Evolutionary conservation across 2,888 invertebrate genomes (phyloP).

Genomic region (Andrena marginata): DNA sequence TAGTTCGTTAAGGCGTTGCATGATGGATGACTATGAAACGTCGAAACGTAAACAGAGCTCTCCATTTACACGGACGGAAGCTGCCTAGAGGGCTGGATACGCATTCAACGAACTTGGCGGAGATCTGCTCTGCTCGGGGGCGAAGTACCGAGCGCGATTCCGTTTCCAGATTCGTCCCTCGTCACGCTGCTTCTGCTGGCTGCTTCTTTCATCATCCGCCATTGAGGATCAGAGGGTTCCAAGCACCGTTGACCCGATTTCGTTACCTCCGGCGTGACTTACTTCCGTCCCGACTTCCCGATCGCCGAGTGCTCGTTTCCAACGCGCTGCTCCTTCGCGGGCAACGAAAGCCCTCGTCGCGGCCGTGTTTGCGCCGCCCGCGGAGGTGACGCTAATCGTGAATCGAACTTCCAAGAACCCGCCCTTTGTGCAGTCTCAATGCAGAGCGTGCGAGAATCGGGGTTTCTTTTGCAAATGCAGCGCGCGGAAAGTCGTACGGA

Average conservation of each 20-base stretch:
- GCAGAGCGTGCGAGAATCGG: background rate
- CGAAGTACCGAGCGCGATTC: background rate
- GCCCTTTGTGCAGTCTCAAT: background rate
- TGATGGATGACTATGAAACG: slow-evolving; percentile 71
- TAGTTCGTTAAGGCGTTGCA: slow-evolving; percentile 65
- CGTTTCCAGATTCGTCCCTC: slow-evolving; percentile 5
- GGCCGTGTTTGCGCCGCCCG: background rate
- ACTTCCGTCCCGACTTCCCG: slow-evolving; percentile 36
- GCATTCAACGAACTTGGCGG: slow-evolving; percentile 59
- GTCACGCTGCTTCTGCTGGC: slow-evolving; percentile 1
- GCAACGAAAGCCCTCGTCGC: slow-evolving; percentile 5
- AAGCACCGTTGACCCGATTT: slow-evolving; percentile 66
- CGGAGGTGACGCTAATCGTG: background rate
- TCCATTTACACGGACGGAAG: slow-evolving; percentile 62
- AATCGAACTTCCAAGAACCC: slow-evolving; percentile 11
- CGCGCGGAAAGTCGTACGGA: background rate
- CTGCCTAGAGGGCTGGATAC: slow-evolving; percentile 48
- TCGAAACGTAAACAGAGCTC: slow-evolving; percentile 61
- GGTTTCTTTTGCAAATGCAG: background rate
- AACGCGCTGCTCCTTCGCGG: background rate
- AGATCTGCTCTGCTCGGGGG: slow-evolving; percentile 23
- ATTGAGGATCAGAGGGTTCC: slow-evolving; percentile 40
- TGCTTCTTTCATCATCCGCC: slow-evolving; percentile 7
- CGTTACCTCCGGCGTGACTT: slow-evolving; percentile 43
- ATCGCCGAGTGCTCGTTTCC: slow-evolving; percentile 1